Evolutionary conservation across 2,888 invertebrate species (phyloP).

Genomic region (Tinea pellionella): DNA sequence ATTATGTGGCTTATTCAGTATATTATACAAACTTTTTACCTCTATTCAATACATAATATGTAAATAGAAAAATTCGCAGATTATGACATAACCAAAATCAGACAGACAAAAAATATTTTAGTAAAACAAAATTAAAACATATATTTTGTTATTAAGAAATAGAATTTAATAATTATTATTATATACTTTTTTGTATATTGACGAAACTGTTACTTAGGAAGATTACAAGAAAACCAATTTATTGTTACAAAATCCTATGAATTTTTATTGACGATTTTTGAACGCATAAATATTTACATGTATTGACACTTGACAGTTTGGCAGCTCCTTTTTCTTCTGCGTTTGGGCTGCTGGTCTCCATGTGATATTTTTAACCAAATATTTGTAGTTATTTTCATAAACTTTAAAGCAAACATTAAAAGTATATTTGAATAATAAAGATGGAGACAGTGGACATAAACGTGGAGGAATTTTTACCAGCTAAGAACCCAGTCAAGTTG

Average conservation of each 20-base stretch:
- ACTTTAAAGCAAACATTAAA: background rate
- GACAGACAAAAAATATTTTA: too few species aligned
- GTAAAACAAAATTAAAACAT: too few species aligned
- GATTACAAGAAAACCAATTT: too few species aligned
- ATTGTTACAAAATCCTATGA: too few species aligned
- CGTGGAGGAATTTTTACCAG: constrained; percentile 61
- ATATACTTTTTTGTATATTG: too few species aligned
- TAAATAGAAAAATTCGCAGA: constrained; percentile 26
- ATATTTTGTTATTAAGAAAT: too few species aligned
- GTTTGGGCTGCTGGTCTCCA: too few species aligned
- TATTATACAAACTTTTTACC: constrained; percentile 24
- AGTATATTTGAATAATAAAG: constrained; percentile 6
- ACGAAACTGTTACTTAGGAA: too few species aligned
- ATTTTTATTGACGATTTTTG: too few species aligned
- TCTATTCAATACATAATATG: constrained; percentile 43
- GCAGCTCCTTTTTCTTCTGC: background rate
- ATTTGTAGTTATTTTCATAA: background rate
- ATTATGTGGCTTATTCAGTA: background rate
- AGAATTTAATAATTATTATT: too few species aligned
- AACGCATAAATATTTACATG: too few species aligned
- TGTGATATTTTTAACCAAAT: constrained; percentile 1
- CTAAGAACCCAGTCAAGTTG: constrained; percentile 53
- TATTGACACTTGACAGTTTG: background rate
- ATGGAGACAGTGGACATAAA: constrained; percentile 65
- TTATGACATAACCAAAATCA: constrained; percentile 52